These are phyloP conservation scores for Tretioscincus oriximinensis DNA, from an alignment of 2,113 vertebrate genomes.

Conservation along the genomic window DNA sequence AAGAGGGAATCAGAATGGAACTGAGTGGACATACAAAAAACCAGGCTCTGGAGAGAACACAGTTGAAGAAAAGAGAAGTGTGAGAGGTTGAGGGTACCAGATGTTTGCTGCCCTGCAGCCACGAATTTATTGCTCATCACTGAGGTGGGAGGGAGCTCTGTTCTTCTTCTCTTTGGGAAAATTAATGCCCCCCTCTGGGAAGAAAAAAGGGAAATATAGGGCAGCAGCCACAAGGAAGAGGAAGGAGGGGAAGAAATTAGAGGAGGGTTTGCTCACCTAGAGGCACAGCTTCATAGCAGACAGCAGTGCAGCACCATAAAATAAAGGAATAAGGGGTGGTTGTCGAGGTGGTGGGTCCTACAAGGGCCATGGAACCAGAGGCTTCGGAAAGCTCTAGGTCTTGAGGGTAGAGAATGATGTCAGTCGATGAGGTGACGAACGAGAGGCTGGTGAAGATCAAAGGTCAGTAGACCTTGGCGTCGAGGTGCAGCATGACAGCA, in stretches of 20 bases:
- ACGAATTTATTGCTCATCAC: conserved; percentile 25
- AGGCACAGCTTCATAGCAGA: not conserved
- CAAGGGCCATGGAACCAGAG: not conserved
- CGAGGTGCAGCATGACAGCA: conserved; percentile 67
- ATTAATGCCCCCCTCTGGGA: conserved; percentile 20
- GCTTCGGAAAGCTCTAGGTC: not conserved
- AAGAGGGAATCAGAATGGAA: not conserved
- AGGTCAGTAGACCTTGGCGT: conserved; percentile 69
- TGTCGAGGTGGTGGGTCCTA: not conserved
- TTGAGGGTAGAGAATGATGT: not conserved
- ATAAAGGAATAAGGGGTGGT: not conserved
- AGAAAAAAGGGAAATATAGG: not conserved
- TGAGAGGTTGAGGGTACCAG: conserved; percentile 16
- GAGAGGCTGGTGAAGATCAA: not conserved
- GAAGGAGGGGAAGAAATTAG: not conserved
- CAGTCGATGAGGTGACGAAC: conserved; percentile 1
- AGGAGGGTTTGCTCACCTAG: not conserved
- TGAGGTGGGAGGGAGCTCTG: not conserved
- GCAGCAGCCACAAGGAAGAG: not conserved
- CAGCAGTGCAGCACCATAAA: conserved; percentile 21
- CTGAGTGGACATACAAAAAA: not conserved
- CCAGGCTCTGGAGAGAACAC: not conserved
- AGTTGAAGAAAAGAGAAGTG: not conserved
- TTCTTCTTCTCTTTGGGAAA: not conserved
- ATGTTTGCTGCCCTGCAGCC: conserved; percentile 4